Base-by-base conservation (phyloP, 2,888 invertebrate species). In the Odontocerum albicorne region DNA sequence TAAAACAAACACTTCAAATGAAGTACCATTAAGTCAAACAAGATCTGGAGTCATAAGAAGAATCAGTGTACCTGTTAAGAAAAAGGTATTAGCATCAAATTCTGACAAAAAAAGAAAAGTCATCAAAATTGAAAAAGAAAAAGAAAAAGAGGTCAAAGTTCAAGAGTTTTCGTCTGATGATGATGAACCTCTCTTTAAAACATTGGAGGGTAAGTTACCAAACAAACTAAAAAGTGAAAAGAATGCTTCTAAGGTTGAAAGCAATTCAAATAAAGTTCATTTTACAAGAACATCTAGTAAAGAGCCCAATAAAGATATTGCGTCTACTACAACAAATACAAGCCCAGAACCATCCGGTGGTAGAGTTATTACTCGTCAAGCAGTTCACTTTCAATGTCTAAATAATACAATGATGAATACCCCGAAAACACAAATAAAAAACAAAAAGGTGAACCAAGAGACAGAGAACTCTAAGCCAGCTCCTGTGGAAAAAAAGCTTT, bases 91-190 rank as follows among this genome's bases (percentile, higher is more conserved):
- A 27, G 12, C 13, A 16, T n/a, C 31, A 20, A 15, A 27, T 12
- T 12, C 16, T 12, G 21, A 43, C 13, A 43, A 43, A 22, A 43
- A 19, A 21, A 12, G 7, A 13, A 22, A 13, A 12, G 12, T 21
- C 6, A 6, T 13, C 2, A 13, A 12, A 13, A 43, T n/a, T 8
- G 12, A n/a, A 22, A 43, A 43, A 19, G 19, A 43, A 43, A 43
- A 43, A 13, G 19, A 43, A 22, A 22, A 22, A 13, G 12, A 12
- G 4, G 12, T 19, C 2, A 21, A 56, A 49, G 35, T 40, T 31
- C 58, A 33, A 62, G 53, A 73, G 49, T 80, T 78, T 63, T 80
- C 80, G 4, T 79, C 80, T 1, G 81, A 79, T 49, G 80, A 80
- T 62, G 78, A 80, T 61, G 74, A 79, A 27, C 27, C 27, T 27